These are phyloP conservation scores for Aphis gossypii DNA, from an alignment of 1,140 invertebrate genomes.

Conservation along the genomic window DNA sequence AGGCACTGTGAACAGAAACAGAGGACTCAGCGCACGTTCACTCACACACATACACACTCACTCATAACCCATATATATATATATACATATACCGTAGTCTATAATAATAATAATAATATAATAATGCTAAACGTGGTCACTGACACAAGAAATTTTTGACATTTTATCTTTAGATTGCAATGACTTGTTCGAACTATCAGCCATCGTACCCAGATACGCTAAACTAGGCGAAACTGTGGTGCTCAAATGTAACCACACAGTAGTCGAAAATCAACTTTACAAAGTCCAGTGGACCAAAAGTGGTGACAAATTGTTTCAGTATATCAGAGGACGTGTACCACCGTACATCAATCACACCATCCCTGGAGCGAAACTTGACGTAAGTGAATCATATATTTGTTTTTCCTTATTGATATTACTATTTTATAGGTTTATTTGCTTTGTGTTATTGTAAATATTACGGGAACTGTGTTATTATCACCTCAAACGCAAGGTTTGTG, in stretches of 20 bases:
- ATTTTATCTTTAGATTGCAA: constrained; percentile 35
- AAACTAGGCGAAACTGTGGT: constrained; percentile 64
- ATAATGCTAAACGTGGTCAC: not conserved
- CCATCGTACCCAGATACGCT: constrained; percentile 66
- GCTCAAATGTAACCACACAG: constrained; percentile 66
- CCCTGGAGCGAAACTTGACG: constrained; percentile 75
- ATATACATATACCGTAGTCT: not conserved
- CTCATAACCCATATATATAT: not conserved
- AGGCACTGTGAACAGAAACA: not conserved
- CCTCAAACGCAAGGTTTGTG: too few species aligned
- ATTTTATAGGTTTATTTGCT: too few species aligned
- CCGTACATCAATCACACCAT: constrained; percentile 72
- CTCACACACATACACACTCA: too few species aligned
- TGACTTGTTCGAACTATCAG: constrained; percentile 61
- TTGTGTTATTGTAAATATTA: too few species aligned
- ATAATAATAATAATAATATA: not conserved
- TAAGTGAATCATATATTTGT: constrained; percentile 66
- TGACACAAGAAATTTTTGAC: not conserved
- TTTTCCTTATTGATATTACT: not conserved
- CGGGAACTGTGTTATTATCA: too few species aligned
- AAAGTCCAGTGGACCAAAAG: constrained; percentile 76
- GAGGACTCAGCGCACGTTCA: not conserved
- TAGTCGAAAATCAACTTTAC: constrained; percentile 65
- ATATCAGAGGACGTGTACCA: constrained; percentile 76
- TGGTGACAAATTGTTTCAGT: constrained; percentile 79